phyloP scores from a whole-genome alignment of 2,113 vertebrate genomes.

The Chlamydotis undulata region DNA sequence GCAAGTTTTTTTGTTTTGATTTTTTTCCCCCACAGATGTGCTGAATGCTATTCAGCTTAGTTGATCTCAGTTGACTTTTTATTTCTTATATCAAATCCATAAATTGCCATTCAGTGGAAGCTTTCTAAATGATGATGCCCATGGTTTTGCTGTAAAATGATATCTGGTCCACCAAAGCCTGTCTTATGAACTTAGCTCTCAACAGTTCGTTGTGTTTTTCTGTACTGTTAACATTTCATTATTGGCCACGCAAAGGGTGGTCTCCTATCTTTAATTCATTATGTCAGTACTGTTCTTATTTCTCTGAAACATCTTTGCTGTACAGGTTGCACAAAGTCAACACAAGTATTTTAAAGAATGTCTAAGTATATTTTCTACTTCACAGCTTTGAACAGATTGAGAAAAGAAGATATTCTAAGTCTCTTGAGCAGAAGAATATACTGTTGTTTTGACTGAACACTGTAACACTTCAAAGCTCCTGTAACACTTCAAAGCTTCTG shows the following conservation, averaged over 20 bases:
- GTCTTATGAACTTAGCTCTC: not conserved
- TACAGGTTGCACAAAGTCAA: not conserved
- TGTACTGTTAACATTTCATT: not conserved
- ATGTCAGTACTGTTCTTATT: not conserved
- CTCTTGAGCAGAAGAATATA: not conserved
- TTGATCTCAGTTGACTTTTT: not conserved
- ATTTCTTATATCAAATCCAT: not conserved
- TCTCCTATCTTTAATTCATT: not conserved
- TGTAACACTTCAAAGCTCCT: constrained; percentile 1
- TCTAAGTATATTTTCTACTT: constrained; percentile 24
- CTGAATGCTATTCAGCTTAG: not conserved
- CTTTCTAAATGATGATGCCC: not conserved
- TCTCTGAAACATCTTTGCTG: not conserved
- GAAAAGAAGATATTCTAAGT: not conserved
- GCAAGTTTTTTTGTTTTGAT: not conserved
- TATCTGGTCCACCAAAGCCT: not conserved
- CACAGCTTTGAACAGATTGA: not conserved
- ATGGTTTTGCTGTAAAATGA: not conserved
- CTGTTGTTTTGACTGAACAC: constrained; percentile 10
- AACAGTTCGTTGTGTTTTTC: not conserved
- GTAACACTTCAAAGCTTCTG: not conserved
- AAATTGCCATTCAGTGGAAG: not conserved
- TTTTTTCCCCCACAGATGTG: not conserved
- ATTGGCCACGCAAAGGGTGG: not conserved
- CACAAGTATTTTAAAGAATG: not conserved